Base-by-base conservation (phyloP, 2,888 invertebrate genomes). In the Phyto melanocephala region DNA sequence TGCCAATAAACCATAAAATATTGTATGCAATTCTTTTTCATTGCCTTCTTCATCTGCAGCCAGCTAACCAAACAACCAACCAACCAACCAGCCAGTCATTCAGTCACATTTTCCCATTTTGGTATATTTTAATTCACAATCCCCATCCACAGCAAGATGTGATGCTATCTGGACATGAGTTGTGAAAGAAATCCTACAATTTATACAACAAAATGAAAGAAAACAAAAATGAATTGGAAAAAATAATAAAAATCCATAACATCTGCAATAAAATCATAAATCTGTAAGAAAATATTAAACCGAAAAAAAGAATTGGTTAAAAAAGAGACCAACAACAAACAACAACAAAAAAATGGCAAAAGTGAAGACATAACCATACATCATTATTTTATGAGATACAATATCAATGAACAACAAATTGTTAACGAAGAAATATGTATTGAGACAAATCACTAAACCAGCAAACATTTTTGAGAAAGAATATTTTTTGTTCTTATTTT, bases 251-350 rank as follows among this genome's bases (percentile, higher is more conserved):
- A 82, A 79, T 71, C 76, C 82, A 82, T 79, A 82, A 79, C 82
- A 82, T 79, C 79, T 82, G 82, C 82, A 82, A 82, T 82, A 82
- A 82, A 82, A 82, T 82, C 82, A 82, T 82, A 82, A 82, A 82
- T 82, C 82, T 82, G 67, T 75, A 68, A 35, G 67, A 72, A 79
- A 77, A 72, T 72, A 71, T 65, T 72, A 28, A 47, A 65, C 37
- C 56, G 33, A 63, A n/a, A n/a, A n/a, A 68, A 62, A 22, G 7
- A 22, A 45, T 52, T 20, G 52, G 28, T 24, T 17, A 52, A 74
- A 56, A 15, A 37, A 45, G 4, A 33, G 5, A 47, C 17, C 47
- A 47, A 20, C 20, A 47, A 17, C 17, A 24, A 56, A 28, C 20
- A 28, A 13, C 5, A 33, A 54, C 67, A 52, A 60, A 50, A 52